phyloP scores from a whole-genome alignment of 1,140 invertebrate species.

The Psix sp. region DNA sequence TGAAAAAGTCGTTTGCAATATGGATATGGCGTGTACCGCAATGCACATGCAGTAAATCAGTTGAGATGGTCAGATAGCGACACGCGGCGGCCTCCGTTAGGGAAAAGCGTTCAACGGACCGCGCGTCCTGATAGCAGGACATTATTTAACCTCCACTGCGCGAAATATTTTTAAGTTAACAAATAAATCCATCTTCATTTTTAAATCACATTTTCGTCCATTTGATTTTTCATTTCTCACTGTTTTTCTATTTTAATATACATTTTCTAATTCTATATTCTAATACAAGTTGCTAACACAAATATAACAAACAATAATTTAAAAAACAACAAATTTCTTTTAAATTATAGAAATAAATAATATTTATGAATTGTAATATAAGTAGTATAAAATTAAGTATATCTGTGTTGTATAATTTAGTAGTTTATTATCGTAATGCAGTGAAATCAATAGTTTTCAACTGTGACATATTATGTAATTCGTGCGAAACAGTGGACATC shows the following conservation, averaged over 20 bases:
- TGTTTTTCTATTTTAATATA: conserved; percentile 1
- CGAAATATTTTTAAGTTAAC: conserved; percentile 14
- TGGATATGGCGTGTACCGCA: conserved; percentile 54
- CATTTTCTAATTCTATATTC: too few species aligned
- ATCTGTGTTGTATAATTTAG: too few species aligned
- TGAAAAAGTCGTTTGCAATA: conserved; percentile 40
- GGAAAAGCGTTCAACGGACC: conserved; percentile 37
- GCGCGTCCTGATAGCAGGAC: conserved; percentile 45
- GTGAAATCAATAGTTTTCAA: too few species aligned
- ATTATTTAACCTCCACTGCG: conserved; percentile 46
- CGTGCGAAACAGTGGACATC: too few species aligned
- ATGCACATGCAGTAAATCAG: conserved; percentile 60
- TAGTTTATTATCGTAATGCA: too few species aligned
- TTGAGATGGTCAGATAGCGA: conserved; percentile 54
- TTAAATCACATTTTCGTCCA: conserved; percentile 29
- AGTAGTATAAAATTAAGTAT: too few species aligned
- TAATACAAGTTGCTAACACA: too few species aligned
- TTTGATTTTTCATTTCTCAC: conserved; percentile 9
- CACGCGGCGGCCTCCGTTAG: conserved; percentile 27
- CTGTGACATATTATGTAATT: too few species aligned
- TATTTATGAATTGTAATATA: too few species aligned
- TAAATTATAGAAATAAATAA: too few species aligned
- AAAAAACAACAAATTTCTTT: too few species aligned
- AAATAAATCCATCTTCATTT: conserved; percentile 36
- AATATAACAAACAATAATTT: too few species aligned